Evolutionary conservation across 2,797 vertebrate species (phyloP).

Genomic region (Psittacula derbiana): DNA sequence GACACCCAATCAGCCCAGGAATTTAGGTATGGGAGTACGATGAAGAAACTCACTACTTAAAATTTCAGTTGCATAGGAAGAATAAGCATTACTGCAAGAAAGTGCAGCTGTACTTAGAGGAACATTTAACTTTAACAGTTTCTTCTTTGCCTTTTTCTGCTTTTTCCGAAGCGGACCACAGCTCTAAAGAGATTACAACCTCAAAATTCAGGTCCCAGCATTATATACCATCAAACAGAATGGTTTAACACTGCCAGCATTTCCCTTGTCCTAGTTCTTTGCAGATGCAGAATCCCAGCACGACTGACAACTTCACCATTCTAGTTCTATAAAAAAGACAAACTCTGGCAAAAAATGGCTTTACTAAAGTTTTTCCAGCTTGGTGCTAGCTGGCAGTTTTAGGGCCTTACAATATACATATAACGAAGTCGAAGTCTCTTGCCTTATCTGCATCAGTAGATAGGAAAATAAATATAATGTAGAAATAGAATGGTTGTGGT

Average conservation of each 20-base stretch:
- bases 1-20: neutral
- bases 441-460: neutral
- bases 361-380: neutral
- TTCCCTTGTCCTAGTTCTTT: neutral
- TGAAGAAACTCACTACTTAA: neutral
- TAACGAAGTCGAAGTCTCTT: neutral
- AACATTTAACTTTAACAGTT: neutral
- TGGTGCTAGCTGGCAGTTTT: neutral
- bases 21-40: neutral
- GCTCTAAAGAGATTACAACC: constrained; percentile 19
- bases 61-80: neutral
- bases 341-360: neutral
- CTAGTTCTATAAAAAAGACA: neutral
- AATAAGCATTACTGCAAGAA: neutral
- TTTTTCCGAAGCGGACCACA: neutral
- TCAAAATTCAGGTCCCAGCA: constrained; percentile 14
- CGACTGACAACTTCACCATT: neutral
- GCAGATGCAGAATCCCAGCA: constrained; percentile 13
- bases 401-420: neutral
- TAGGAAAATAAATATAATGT: neutral
- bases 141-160: neutral
- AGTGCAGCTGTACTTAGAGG: neutral
- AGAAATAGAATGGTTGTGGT: neutral
- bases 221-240: neutral
- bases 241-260: constrained; percentile 15